Evolutionary conservation across 2,888 invertebrate species (phyloP).

Genomic region (Torymus auratus): DNA sequence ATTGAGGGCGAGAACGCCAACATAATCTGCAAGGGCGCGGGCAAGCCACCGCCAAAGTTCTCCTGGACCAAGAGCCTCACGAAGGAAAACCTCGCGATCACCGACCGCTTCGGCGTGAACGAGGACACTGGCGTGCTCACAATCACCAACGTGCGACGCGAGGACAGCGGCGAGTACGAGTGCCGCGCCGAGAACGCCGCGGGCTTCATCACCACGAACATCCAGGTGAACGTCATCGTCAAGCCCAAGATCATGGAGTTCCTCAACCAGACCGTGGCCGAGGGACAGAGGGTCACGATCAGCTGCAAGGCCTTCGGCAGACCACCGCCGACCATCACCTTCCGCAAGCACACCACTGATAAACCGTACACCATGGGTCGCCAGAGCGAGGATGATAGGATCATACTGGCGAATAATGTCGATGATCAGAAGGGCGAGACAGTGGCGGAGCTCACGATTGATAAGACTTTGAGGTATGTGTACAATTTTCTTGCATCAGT

Average conservation of each 20-base stretch:
- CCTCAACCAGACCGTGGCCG: conserved; percentile 83
- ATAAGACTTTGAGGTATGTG: conserved; percentile 72
- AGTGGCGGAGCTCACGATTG: conserved; percentile 84
- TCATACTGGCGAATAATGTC: conserved; percentile 80
- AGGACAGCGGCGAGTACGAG: conserved; percentile 88
- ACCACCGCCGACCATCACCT: conserved; percentile 88
- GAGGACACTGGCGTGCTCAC: conserved; percentile 84
- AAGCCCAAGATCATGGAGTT: conserved; percentile 89
- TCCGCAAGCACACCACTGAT: conserved; percentile 84
- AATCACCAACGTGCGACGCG: conserved; percentile 85
- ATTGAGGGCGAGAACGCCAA: conserved; percentile 89
- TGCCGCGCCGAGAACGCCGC: conserved; percentile 90
- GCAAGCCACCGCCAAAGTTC: conserved; percentile 90
- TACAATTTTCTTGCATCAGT: neutral
- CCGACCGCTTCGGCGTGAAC: conserved; percentile 84
- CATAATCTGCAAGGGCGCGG: conserved; percentile 87
- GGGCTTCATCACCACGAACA: conserved; percentile 83
- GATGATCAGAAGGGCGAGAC: conserved; percentile 79
- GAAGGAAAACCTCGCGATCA: conserved; percentile 84
- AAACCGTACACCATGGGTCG: conserved; percentile 82
- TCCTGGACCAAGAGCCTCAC: conserved; percentile 89
- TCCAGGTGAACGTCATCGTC: conserved; percentile 84
- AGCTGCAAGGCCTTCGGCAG: conserved; percentile 88
- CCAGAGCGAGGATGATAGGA: conserved; percentile 83
- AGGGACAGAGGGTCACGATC: conserved; percentile 82